Evolutionary conservation across 2,888 invertebrate genomes (phyloP).

Genomic region (Pseudoips prasinana): DNA sequence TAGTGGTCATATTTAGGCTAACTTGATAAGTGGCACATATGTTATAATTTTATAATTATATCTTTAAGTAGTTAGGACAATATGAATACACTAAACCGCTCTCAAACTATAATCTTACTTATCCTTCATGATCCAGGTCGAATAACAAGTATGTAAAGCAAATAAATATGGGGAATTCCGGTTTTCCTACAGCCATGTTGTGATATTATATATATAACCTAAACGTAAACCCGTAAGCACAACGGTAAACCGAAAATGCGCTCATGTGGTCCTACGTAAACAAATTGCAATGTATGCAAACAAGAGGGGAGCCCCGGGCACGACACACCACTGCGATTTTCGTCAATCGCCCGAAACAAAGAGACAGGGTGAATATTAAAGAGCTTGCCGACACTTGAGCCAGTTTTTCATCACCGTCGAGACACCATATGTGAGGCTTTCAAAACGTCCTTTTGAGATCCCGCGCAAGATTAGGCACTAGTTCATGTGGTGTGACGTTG

Average conservation of each 20-base stretch:
- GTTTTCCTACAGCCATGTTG: too few relatives aligned
- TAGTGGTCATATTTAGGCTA: too few relatives aligned
- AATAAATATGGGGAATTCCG: too few relatives aligned
- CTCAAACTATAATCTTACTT: too few relatives aligned
- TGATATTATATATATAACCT: too few relatives aligned
- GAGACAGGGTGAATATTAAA: constrained; percentile 74
- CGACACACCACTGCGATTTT: constrained; percentile 55
- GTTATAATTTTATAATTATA: too few relatives aligned
- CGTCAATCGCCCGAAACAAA: constrained; percentile 76
- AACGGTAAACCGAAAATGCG: constrained; percentile 24
- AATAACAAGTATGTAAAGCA: too few relatives aligned
- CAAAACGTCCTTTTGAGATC: constrained; percentile 76
- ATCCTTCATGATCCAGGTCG: too few relatives aligned
- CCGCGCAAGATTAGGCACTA: constrained; percentile 78
- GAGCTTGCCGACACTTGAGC: constrained; percentile 65
- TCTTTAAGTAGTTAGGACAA: too few relatives aligned
- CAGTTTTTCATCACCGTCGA: constrained; percentile 74
- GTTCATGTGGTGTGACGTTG: constrained; percentile 63
- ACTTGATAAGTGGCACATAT: too few relatives aligned
- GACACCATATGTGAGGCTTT: constrained; percentile 67
- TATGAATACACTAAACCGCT: too few relatives aligned
- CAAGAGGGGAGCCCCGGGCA: constrained; percentile 23
- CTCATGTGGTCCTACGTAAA: constrained; percentile 39
- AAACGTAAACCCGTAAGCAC: too few relatives aligned
- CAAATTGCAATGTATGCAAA: constrained; percentile 44